Evolutionary conservation across 2,888 invertebrate genomes (phyloP).

Genomic region (Epirrita christyi): DNA sequence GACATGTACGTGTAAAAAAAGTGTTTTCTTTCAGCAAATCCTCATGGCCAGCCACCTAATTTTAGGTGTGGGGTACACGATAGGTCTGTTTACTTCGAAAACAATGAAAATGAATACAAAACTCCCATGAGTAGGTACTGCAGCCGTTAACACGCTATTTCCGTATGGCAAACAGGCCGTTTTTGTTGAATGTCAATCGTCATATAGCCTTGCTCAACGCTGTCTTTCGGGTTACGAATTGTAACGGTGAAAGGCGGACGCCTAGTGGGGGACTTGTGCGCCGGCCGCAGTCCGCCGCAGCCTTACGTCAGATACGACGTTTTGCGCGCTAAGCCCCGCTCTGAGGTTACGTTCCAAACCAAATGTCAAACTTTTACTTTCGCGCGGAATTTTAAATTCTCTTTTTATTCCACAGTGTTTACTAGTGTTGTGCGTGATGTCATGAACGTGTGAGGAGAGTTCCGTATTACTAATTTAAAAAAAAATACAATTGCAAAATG

Average conservation of each 20-base stretch:
- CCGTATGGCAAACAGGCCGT: slow-evolving; percentile 67
- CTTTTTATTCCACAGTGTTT: slow-evolving; percentile 35
- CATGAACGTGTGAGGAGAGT: slow-evolving; percentile 67
- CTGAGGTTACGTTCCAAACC: slow-evolving; percentile 43
- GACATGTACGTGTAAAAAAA: too few relatives aligned
- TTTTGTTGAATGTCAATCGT: slow-evolving; percentile 82
- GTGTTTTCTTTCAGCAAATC: background rate
- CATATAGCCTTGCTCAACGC: slow-evolving; percentile 79
- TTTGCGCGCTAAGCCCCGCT: slow-evolving; percentile 23
- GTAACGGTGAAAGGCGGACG: slow-evolving; percentile 72
- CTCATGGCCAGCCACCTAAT: background rate
- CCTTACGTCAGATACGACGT: slow-evolving; percentile 40
- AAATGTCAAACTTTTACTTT: slow-evolving; percentile 64
- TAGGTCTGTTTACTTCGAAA: background rate
- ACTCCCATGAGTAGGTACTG: slow-evolving; percentile 1
- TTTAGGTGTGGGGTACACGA: background rate
- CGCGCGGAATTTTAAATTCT: slow-evolving; percentile 58
- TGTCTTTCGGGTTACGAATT: slow-evolving; percentile 74
- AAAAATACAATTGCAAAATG: slow-evolving; percentile 67
- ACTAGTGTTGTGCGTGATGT: slow-evolving; percentile 52
- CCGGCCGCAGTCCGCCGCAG: slow-evolving; percentile 57
- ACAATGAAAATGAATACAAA: slow-evolving; percentile 19
- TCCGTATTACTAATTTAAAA: slow-evolving; percentile 40
- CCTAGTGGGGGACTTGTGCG: slow-evolving; percentile 54
- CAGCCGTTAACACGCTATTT: slow-evolving; percentile 58